Evolutionary conservation across 1,140 invertebrate species (phyloP).

Genomic region (Brachionus plicatilis): DNA sequence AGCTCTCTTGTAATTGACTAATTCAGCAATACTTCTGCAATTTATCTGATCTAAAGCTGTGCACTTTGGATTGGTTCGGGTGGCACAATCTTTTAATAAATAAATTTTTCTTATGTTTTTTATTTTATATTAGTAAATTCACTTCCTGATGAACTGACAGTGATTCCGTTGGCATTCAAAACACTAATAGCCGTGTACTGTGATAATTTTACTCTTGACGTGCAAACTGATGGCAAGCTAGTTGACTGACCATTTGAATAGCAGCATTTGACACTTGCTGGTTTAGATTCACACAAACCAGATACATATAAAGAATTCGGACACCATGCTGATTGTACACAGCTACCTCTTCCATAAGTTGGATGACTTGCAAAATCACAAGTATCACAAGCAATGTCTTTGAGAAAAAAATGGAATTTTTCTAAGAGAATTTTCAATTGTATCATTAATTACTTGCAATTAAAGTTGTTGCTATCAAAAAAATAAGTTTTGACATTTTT

Average conservation of each 20-base stretch:
- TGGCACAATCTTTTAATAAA: not conserved
- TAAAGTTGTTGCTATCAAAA: not conserved
- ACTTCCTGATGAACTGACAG: slow-evolving; percentile 8
- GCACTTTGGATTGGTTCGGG: slow-evolving; percentile 8
- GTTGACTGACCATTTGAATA: not conserved
- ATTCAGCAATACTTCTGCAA: not conserved
- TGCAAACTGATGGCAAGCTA: not conserved
- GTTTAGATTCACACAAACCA: slow-evolving; percentile 29
- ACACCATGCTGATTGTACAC: not conserved
- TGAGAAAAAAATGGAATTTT: not conserved
- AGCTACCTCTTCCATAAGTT: not conserved
- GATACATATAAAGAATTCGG: slow-evolving; percentile 12
- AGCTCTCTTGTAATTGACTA: not conserved
- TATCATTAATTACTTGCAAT: not conserved
- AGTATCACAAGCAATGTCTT: not conserved
- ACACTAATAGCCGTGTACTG: not conserved
- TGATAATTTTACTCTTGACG: not conserved
- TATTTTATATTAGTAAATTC: not conserved
- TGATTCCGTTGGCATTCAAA: not conserved
- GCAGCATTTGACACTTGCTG: slow-evolving; percentile 23
- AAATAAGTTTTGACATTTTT: not conserved
- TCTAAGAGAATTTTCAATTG: too few species aligned
- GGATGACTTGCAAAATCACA: slow-evolving; percentile 16
- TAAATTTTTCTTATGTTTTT: not conserved
- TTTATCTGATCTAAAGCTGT: slow-evolving; percentile 24